These are phyloP conservation scores for Lithophane semibrunnea DNA, from an alignment of 2,888 invertebrate genomes.

Conservation along the genomic window DNA sequence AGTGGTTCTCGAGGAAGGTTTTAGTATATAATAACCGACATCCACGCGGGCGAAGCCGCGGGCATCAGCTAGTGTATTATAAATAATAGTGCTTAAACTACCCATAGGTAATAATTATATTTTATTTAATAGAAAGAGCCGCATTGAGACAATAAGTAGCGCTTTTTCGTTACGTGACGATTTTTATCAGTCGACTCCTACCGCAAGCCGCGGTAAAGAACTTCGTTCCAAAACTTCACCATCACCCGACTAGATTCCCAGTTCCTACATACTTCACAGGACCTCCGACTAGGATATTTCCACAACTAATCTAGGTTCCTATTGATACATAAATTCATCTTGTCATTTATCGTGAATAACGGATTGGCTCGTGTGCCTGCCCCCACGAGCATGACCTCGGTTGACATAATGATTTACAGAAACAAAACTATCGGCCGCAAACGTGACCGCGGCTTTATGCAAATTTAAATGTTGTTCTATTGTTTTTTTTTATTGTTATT, in stretches of 20 bases:
- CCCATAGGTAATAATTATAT: too few relatives aligned
- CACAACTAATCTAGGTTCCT: conserved; percentile 63
- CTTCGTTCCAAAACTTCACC: too few relatives aligned
- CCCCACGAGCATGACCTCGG: conserved; percentile 68
- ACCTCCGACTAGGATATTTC: conserved; percentile 61
- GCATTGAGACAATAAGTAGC: too few relatives aligned
- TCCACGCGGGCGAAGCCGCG: too few relatives aligned
- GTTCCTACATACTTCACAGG: conserved; percentile 34
- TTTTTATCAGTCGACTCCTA: too few relatives aligned
- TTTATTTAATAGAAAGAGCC: too few relatives aligned
- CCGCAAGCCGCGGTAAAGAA: too few relatives aligned
- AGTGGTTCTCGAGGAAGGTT: too few relatives aligned
- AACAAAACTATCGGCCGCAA: conserved; percentile 65
- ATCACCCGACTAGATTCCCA: neutral
- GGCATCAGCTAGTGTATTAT: too few relatives aligned
- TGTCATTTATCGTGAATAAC: conserved; percentile 73
- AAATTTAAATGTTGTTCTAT: conserved; percentile 52
- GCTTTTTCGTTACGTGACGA: too few relatives aligned
- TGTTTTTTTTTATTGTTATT: conserved; percentile 40
- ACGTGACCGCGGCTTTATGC: conserved; percentile 64
- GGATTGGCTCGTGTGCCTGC: conserved; percentile 66
- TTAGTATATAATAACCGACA: too few relatives aligned
- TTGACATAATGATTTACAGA: conserved; percentile 70
- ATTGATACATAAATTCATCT: conserved; percentile 68
- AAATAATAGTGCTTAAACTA: too few relatives aligned